Base-by-base conservation (phyloP, 2,797 vertebrate genomes). In the Kryptolebias ocellatus region DNA sequence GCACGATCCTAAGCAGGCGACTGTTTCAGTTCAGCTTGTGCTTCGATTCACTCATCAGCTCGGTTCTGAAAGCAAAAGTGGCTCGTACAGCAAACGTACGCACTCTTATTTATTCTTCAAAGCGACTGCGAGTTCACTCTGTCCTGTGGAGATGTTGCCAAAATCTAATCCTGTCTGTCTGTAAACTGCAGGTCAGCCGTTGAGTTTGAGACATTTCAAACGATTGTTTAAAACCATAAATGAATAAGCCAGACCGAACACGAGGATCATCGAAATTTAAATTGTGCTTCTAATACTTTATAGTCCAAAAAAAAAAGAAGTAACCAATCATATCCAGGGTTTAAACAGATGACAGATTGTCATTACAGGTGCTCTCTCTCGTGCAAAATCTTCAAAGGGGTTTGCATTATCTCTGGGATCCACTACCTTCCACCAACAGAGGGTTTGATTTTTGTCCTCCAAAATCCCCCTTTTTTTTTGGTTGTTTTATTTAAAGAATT, bases 221-320 rank as follows among this genome's bases (percentile, higher is more conserved):
- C 24, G 53, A 37, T 50, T 34, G 31, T 59, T 79, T 81, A 64
- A 42, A 70, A 67, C 59, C 56, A 47, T 27, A 71, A 52, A 50
- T 70, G 45, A 69, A 24, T 46, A 55, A 62, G 69, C 53, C 68
- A 71, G 78, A 53, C 66, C 70, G 92, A 92, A 93, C 90, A 87
- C 84, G 92, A 91, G 92, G 89, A 94, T 93, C 93, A 95, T 47
- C 89, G 29, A 1, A 37, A 50, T 61, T 72, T 59, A 28, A 79
- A 47, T 53, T 64, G 63, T 78, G 66, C 67, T 85, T 81, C 46
- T 72, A 53, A 79, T 64, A 59, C 75, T 87, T 83, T 79, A 70
- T 77, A 72, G 39, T 76, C 53, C 58, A 68, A 71, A 75, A 72
- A 52, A 44, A 42, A 12, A 42, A 12, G 39, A 12, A 12, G 11